Base-by-base conservation (phyloP, 2,797 vertebrate species). In the Sebastiscus albofasciatus region DNA sequence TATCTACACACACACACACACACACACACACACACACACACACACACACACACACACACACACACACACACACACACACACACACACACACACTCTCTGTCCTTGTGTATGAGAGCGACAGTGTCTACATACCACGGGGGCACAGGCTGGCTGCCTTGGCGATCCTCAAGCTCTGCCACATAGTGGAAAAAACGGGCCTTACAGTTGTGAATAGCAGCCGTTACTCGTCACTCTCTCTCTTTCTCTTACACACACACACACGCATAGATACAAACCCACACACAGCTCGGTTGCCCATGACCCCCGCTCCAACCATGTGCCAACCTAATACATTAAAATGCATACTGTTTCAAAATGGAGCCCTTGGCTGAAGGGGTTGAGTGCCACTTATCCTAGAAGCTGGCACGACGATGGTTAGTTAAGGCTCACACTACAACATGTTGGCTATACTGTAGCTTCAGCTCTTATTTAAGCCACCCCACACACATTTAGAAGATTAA, bases 121-220 rank as follows among this genome's bases (percentile, higher is more conserved):
- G 88, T 92, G 87, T 93, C 93, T 95, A 89, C 93, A 94, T 96
- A 94, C 91, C 91, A 91, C 14, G 89, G 89, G 91, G 77, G 87
- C 89, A 85, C 83, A 91, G 90, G 90, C 92, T 83, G 90, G 93
- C 84, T 94, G 88, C 95, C 96, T 92, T 90, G 93, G 90, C 83
- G 82, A 95, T 96, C 90, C 56, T 75, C 91, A 78, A 82, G 79
- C 89, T 87, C 90, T 92, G 84, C 22, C 88, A 95, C 89, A 93
- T 65, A 81, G 90, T 65, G 94, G 79, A 86, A 73, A 85, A 84
- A 86, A 73, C 14, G 4, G 69, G 90, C 94, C 95, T 90, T 92
- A 86, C 92, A 85, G 91, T 93, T 83, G 89, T 92, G 86, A 73
- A 94, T 90, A 90, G 94, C 87, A 89, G 93, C 93, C 90, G 67